These are phyloP conservation scores for Apotomis turbidana DNA, from an alignment of 2,888 invertebrate species.

Conservation along the genomic window DNA sequence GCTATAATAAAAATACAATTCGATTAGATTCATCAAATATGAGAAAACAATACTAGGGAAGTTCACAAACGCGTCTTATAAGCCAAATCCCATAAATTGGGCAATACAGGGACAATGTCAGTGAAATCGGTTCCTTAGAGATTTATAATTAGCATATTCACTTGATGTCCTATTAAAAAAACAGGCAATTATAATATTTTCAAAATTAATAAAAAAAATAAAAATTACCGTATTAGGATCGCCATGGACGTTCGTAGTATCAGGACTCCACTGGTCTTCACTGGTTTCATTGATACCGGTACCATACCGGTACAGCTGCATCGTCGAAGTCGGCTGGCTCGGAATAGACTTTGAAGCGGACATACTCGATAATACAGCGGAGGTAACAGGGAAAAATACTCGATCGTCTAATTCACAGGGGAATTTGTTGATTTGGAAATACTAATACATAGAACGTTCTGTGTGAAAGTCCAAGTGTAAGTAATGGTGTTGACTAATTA, in stretches of 20 bases:
- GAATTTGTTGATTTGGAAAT: slow-evolving; percentile 1
- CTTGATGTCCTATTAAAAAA: no score
- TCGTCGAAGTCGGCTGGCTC: slow-evolving; percentile 41
- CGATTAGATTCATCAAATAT: neutral
- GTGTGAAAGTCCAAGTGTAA: slow-evolving; percentile 54
- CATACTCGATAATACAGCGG: slow-evolving; percentile 41
- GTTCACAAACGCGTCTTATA: no score
- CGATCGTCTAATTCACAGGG: slow-evolving; percentile 18
- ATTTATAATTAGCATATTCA: neutral
- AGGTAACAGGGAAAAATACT: slow-evolving; percentile 28
- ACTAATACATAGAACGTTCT: slow-evolving; percentile 46
- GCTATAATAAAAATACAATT: slow-evolving; percentile 49
- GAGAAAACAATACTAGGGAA: neutral
- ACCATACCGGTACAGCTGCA: slow-evolving; percentile 42
- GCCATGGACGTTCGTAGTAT: slow-evolving; percentile 34
- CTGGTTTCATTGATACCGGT: slow-evolving; percentile 45
- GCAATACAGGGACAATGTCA: no score
- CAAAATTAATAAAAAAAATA: neutral
- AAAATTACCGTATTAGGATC: slow-evolving; percentile 19
- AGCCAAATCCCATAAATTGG: no score
- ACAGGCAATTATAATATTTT: neutral
- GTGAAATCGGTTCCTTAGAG: no score
- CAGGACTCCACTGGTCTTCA: slow-evolving; percentile 52
- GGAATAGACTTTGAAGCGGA: slow-evolving; percentile 45
- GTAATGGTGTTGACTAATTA: slow-evolving; percentile 52